Evolutionary conservation across 1,140 invertebrate species (phyloP), one percentile per base, ranked within the genome.

Genomic region (Sesamia nonagrioides): DNA sequence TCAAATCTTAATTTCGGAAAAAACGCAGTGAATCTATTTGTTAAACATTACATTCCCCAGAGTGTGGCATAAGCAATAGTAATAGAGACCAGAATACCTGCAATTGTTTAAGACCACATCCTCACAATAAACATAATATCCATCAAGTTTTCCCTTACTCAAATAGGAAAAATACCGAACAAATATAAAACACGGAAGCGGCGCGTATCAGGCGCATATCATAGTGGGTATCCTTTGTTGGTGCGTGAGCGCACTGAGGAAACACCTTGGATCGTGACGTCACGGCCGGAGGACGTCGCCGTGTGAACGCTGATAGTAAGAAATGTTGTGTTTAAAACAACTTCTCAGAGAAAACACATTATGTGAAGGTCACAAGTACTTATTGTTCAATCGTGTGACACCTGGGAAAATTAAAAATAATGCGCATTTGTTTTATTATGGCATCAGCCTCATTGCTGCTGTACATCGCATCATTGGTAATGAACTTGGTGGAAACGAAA

Each of bases 201-300:
- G 21, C 63, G 50, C 58, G 37, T 78, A 71, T 69, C 48, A 40
- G 27, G 27, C 74, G 58, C 56, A 33, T 63, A 78, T 61, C 56
- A 54, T 69, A 50, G 37, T 45, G n/a, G n/a, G 77, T 78, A 72
- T 80, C 79, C 77, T 82, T 76, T 81, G 76, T 82, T 78, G 69
- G 27, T 78, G 75, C 60, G 71, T 50, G 60, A 27, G 78, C 50
- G 63, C 50, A 81, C 72, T 78, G 71, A 81, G 82, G 83, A 82
- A 84, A 74, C 79, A 79, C 83, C 81, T 84, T 82, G 81, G 50
- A 42, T 27, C 27, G 54, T 69, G 54, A 60, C 68, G 78, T 73
- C 79, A 75, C 63, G 60, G 61, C 66, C 73, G 71, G 72, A 77
- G 73, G 69, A 69, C 56, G 45, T 18, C 74, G 33, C n/a, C 58